Evolutionary conservation across 2,888 invertebrate species (phyloP), one percentile per base, ranked within the genome.

Genomic region (Carterocephalus palaemon): DNA sequence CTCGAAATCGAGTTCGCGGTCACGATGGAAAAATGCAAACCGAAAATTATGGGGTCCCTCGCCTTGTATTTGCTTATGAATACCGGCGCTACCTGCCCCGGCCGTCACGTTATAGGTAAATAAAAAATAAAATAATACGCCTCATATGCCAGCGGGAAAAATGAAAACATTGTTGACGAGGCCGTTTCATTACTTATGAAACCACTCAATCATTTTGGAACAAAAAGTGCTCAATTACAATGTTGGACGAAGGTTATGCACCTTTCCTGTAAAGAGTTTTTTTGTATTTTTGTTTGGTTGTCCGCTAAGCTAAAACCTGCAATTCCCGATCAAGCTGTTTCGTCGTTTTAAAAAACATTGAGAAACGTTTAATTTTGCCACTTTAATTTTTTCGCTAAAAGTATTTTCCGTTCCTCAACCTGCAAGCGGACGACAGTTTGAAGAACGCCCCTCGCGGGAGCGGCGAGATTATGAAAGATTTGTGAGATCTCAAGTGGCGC

Each of bases 11-110:
- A 81, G 84, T 83, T 83, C 85, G 85, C 79, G 84, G 86, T 83
- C 74, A 78, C 83, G 80, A 85, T 84, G 83, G 84, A 86, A 86
- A 85, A 86, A 86, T 86, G 84, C 85, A 85, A 84, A 86, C 85
- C 85, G 69, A 86, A 86, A 84, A 85, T 85, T 84, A 85, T 83
- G 76, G 84, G 80, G 77, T 74, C 82, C 81, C 83, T 73, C 66
- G 76, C 73, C 83, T 83, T 83, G 83, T 85, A 85, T 85, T 85
- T 83, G 84, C 83, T 84, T 85, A 85, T 84, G 84, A 84, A 84
- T 84, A 81, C 80, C 70, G 64, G 60, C 59, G 64, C 64, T 73
- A 75, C 77, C 75, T 79, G 80, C 62, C 62, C 61, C 59, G 23
- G 64, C 67, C 63, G 69, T 71, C 60, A 65, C 69, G 66, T 62